Percentiles rank a stretch among this genome's conserved stretches.
Conservation (phyloP, 2,797 vertebrate genomes). For the Podarcis lilfordi region DNA sequence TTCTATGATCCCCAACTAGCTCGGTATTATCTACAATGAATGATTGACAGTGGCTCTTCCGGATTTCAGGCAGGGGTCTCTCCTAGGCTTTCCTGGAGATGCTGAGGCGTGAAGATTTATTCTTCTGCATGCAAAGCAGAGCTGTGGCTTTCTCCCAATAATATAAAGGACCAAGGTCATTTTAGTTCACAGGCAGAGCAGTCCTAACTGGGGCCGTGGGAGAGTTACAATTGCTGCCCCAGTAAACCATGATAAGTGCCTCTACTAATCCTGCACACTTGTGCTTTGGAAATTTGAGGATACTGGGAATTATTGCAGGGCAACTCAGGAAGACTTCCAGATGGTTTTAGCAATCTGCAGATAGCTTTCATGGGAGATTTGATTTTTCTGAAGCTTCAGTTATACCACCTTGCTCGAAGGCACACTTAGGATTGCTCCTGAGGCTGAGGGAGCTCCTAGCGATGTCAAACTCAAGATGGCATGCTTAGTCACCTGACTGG, state of each 20-base stretch:
- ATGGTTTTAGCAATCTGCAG: no score
- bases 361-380: neutral
- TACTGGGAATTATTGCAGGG: neutral
- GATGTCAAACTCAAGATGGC: neutral
- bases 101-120: no score
- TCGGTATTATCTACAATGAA: no score
- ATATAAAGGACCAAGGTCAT: no score
- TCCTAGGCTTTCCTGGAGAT: no score
- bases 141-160: no score
- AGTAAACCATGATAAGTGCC: neutral
- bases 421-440: neutral
- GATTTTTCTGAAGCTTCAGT: neutral
- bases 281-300: neutral
- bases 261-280: neutral
- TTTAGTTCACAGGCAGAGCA: neutral
- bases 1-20: no score
- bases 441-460: neutral
- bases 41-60: no score
- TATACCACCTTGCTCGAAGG: neutral
- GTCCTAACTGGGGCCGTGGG: no score
- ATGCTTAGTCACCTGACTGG: neutral
- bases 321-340: neutral
- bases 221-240: no score
- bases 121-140: no score
- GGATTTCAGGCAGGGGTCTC: no score